A percentile compares a stretch with the other conserved stretches of the same genome.
These are phyloP conservation scores for Octopus bimaculoides DNA, from an alignment of 1,140 invertebrate genomes.

Conservation along the genomic window DNA sequence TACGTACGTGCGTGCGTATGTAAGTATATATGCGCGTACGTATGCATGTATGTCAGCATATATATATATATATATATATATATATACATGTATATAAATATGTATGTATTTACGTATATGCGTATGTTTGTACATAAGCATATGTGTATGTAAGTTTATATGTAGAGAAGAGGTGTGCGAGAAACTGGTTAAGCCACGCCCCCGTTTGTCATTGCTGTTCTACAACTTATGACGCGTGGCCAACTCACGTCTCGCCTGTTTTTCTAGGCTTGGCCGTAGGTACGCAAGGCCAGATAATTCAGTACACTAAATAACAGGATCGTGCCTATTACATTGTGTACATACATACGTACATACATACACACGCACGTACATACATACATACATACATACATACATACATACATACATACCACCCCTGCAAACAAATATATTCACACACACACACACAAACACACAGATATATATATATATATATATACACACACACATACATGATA, in stretches of 20 bases:
- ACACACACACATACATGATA: neutral
- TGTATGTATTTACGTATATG: neutral
- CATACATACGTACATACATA: constrained; percentile 13
- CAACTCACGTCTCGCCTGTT: neutral
- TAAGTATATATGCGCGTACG: neutral
- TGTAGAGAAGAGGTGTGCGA: neutral
- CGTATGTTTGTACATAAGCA: neutral
- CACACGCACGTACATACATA: neutral
- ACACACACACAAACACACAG: neutral
- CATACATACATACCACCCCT: neutral
- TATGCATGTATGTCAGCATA: neutral
- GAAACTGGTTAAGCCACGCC: neutral
- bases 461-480: constrained; percentile 4
- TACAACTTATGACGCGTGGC: neutral
- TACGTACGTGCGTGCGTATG: neutral
- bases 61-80: neutral
- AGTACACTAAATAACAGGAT: neutral
- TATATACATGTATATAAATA: neutral
- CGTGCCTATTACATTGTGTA: neutral
- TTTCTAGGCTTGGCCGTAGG: neutral
- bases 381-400: constrained; percentile 11
- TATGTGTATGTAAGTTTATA: neutral
- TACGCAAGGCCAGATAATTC: neutral
- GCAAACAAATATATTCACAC: neutral
- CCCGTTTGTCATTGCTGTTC: neutral